These are phyloP conservation scores for Tinea semifulvella DNA, from an alignment of 2,888 invertebrate species.

Conservation along the genomic window DNA sequence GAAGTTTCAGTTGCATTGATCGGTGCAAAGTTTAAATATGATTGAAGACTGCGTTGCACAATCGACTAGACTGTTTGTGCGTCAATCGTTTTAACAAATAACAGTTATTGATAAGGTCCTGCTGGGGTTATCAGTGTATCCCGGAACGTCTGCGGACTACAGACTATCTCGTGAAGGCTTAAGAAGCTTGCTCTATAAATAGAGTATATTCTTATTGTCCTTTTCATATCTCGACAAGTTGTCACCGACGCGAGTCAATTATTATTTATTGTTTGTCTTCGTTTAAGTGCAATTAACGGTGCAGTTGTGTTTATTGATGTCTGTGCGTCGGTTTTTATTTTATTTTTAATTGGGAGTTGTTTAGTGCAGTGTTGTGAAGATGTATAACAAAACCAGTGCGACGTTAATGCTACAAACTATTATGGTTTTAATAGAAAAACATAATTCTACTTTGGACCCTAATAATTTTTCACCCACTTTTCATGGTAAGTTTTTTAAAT, in stretches of 20 bases:
- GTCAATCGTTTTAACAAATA: conserved; percentile 62
- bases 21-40: not conserved
- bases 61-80: conserved; percentile 52
- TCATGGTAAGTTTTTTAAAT: conserved; percentile 40
- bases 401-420: conserved; percentile 60
- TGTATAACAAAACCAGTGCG: conserved; percentile 58
- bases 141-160: conserved; percentile 56
- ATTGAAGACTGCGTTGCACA: conserved; percentile 27
- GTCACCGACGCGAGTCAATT: conserved; percentile 2
- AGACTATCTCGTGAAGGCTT: conserved; percentile 8
- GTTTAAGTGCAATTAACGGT: conserved; percentile 2
- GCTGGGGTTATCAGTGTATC: conserved; percentile 54
- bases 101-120: conserved; percentile 46
- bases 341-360: conserved; percentile 3
- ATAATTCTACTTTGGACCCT: conserved; percentile 45
- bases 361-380: conserved; percentile 21
- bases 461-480: conserved; percentile 42
- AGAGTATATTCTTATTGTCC: conserved; percentile 7
- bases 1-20: not conserved
- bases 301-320: not conserved
- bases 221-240: not conserved
- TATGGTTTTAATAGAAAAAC: conserved; percentile 59
- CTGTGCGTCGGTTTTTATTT: conserved; percentile 2
- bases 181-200: conserved; percentile 6
- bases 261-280: not conserved